Conservation (phyloP, 2,113 vertebrate species). For the Myanophis thanlyinensis region DNA sequence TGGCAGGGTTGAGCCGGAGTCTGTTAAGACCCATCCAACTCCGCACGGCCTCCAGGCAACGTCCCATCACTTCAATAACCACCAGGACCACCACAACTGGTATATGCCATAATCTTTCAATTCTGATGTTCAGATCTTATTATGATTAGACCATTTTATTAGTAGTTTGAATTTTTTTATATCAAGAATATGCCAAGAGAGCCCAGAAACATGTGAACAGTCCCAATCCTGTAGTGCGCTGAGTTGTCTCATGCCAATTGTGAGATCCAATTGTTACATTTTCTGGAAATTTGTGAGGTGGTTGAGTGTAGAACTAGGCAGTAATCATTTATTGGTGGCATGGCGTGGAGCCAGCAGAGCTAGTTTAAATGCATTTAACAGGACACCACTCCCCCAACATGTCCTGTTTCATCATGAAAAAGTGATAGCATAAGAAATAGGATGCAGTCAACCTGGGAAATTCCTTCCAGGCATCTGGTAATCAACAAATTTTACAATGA, state of each 20-base stretch:
- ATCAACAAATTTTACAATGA: not conserved
- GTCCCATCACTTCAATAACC: no score
- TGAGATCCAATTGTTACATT: not conserved
- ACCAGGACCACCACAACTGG: not conserved
- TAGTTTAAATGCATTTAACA: not conserved
- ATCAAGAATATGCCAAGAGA: not conserved
- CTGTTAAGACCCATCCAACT: no score
- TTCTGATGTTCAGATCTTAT: not conserved
- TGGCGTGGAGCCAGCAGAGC: not conserved
- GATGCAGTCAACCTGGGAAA: not conserved
- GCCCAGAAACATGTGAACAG: not conserved
- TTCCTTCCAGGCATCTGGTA: not conserved
- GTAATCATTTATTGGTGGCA: not conserved
- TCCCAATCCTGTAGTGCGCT: not conserved
- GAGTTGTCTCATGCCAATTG: not conserved
- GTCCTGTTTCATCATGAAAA: not conserved
- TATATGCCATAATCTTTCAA: not conserved
- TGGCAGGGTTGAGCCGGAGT: no score
- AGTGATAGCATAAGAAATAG: not conserved
- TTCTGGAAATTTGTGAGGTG: not conserved
- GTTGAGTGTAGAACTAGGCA: not conserved
- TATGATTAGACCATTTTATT: not conserved
- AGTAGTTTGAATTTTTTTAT: not conserved
- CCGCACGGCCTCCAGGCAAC: no score
- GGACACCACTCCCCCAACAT: not conserved